Evolutionary conservation across 2,113 vertebrate species (phyloP).

Genomic region (Alligator mississippiensis): DNA sequence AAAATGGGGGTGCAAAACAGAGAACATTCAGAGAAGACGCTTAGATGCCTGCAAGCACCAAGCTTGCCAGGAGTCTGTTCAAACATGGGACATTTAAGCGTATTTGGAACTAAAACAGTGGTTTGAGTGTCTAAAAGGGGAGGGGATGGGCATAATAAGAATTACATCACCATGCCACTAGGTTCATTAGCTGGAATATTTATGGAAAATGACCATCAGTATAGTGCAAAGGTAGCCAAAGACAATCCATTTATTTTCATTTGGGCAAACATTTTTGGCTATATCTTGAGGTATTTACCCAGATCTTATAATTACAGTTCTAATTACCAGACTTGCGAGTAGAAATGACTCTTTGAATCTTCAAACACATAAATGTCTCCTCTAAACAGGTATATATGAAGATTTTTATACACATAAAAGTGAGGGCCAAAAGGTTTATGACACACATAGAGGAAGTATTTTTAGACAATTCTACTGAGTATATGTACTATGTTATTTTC

Average conservation of each 20-base stretch:
- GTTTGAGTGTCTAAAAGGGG: neutral
- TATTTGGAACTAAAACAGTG: neutral
- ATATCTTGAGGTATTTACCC: neutral
- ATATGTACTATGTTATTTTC: neutral
- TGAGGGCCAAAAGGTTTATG: neutral
- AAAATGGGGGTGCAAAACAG: too few species aligned
- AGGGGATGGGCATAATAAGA: neutral
- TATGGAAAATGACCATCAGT: neutral
- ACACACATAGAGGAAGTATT: neutral
- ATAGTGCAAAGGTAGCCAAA: neutral
- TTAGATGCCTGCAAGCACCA: too few species aligned
- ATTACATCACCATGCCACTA: accelerated
- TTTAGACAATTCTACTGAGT: neutral
- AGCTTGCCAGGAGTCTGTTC: neutral
- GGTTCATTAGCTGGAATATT: neutral
- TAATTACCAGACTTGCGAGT: neutral
- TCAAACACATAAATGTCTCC: neutral
- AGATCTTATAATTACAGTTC: accelerated
- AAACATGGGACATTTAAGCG: neutral
- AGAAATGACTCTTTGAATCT: neutral
- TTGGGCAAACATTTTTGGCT: neutral
- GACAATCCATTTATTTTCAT: neutral
- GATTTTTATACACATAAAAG: neutral
- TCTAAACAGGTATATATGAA: neutral
- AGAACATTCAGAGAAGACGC: too few species aligned